Conservation (phyloP, 2,888 invertebrate genomes). For the Pterostichus niger region DNA sequence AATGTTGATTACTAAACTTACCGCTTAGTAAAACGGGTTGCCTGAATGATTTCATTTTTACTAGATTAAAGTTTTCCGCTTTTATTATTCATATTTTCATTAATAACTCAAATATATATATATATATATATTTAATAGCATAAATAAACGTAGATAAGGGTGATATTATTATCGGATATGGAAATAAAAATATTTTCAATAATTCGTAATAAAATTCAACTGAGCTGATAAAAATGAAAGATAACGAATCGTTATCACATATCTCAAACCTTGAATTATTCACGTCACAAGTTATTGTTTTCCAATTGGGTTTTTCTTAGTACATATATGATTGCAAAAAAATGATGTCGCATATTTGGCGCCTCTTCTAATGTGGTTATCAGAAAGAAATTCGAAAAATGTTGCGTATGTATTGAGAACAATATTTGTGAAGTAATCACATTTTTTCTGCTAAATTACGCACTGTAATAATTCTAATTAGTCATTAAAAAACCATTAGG, state of each 20-base stretch:
- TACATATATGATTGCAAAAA: not conserved
- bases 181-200: slow-evolving; percentile 12
- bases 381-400: slow-evolving; percentile 27
- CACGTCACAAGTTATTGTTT: slow-evolving; percentile 30
- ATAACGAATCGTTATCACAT: slow-evolving; percentile 13
- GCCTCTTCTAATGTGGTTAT: slow-evolving; percentile 25
- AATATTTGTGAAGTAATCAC: slow-evolving; percentile 2
- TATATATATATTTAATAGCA: too few species aligned
- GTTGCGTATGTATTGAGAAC: not conserved
- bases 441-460: not conserved
- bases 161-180: not conserved
- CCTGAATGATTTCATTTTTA: too few species aligned
- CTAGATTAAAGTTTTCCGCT: too few species aligned
- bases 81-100: too few species aligned
- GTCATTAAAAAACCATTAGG: slow-evolving; percentile 31
- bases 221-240: slow-evolving; percentile 2
- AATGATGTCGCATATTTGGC: slow-evolving; percentile 6
- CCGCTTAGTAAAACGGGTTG: too few species aligned
- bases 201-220: not conserved
- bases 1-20: too few species aligned
- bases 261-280: not conserved
- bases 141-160: too few species aligned
- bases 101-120: too few species aligned
- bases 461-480: not conserved
- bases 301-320: slow-evolving; percentile 40